Conservation (phyloP, 2,113 vertebrate genomes). For the Noturus placidus region DNA sequence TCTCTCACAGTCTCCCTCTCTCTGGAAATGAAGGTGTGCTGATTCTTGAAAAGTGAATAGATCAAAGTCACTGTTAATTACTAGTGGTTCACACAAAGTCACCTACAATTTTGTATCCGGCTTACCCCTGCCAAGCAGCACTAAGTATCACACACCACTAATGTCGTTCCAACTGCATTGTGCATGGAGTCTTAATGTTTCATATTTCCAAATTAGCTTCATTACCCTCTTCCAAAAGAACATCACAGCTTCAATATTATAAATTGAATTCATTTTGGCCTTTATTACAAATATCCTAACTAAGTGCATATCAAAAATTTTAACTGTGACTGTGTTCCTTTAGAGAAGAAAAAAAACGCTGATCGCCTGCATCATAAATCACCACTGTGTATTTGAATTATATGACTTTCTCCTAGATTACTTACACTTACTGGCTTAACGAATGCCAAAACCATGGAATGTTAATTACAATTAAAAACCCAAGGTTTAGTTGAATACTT, state of each 20-base stretch:
- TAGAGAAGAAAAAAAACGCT: background rate
- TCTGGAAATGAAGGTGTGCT: background rate
- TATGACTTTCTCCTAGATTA: background rate
- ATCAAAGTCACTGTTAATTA: background rate
- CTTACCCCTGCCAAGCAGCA: background rate
- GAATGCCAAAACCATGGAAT: background rate
- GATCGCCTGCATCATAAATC: background rate
- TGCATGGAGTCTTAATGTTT: background rate
- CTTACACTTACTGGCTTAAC: background rate
- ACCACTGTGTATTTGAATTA: background rate
- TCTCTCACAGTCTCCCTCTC: conserved; percentile 2
- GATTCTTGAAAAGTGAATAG: background rate
- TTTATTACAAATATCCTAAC: background rate
- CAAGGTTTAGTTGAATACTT: background rate
- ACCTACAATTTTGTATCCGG: background rate
- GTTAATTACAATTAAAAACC: background rate
- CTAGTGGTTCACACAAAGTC: background rate
- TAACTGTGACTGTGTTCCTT: background rate
- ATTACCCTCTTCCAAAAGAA: background rate
- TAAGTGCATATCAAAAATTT: background rate
- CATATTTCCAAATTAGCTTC: background rate
- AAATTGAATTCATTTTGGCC: background rate
- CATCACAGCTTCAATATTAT: background rate
- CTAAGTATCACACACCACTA: background rate
- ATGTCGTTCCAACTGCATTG: background rate